Conservation (phyloP, 2,888 invertebrate genomes). For the Chrysolina haemoptera region DNA sequence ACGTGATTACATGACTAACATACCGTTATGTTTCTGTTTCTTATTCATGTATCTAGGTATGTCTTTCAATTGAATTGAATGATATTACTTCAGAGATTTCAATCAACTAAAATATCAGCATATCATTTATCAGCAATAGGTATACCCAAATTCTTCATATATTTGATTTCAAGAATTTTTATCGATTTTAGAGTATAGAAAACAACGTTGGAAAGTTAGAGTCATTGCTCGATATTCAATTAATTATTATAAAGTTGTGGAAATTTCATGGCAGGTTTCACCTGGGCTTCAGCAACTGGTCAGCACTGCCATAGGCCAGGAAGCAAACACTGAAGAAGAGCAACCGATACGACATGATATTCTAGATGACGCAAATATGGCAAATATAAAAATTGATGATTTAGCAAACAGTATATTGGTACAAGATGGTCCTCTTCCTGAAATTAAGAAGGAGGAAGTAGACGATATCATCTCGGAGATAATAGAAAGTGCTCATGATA, state of each 20-base stretch:
- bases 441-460: constrained; percentile 73
- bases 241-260: neutral
- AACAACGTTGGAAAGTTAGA: too few relatives aligned
- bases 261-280: constrained; percentile 59
- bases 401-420: constrained; percentile 69
- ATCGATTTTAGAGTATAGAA: too few relatives aligned
- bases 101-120: too few relatives aligned
- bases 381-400: constrained; percentile 68
- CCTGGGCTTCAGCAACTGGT: constrained; percentile 72
- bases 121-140: too few relatives aligned
- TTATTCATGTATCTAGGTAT: too few relatives aligned
- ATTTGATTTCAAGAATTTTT: too few relatives aligned
- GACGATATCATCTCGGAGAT: constrained; percentile 73
- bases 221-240: too few relatives aligned
- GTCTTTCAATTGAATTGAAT: too few relatives aligned
- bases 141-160: too few relatives aligned
- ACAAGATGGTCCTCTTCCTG: constrained; percentile 70
- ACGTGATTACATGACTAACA: too few relatives aligned
- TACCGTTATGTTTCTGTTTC: too few relatives aligned
- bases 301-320: constrained; percentile 69
- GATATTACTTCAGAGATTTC: too few relatives aligned
- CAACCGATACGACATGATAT: constrained; percentile 56
- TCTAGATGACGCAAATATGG: constrained; percentile 63
- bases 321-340: constrained; percentile 42
- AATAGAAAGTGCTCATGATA: constrained; percentile 71